Evolutionary conservation across 2,888 invertebrate species (phyloP), one percentile per base, ranked within the genome.

Genomic region (Andricus quercusramuli): DNA sequence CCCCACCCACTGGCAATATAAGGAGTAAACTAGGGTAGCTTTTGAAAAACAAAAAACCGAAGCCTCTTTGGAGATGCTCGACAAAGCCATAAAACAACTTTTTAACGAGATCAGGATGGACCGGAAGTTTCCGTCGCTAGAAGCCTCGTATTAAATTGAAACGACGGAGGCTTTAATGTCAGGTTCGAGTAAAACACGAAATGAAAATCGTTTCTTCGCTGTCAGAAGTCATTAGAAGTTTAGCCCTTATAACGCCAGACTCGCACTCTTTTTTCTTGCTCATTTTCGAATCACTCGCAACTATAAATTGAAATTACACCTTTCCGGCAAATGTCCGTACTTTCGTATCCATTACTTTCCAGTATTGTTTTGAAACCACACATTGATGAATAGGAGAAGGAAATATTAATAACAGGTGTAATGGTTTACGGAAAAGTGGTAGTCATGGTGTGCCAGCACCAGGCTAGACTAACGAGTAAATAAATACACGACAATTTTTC

Each of bases 111-210:
- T 81, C 81, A 80, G 67, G 78, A 78, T 74, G 78, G 82, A 84
- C 82, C 82, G 82, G 81, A 82, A 84, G 81, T 82, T 81, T 67
- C 80, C 51, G 78, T 82, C 80, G 80, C 62, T 78, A 78, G 78
- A 51, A 81, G 76, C 74, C 81, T 81, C 78, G 80, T 81, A 84
- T 84, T 84, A 84, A 84, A 82, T 82, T 82, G 76, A 78, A 78
- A 78, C 32, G 32, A 74, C 56, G 56, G 15, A 74, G 74, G 56
- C 37, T 74, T 56, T 56, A 74, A 74, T 74, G 22, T 56, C 56
- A 84, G 82, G 81, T 79, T 78, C 80, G 80, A 81, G 62, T 67
- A 44, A 51, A 66, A 47, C 67, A 70, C 62, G 22, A 44, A 67
- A 68, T 64, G 62, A 82, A 76, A 70, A 70, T 70, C 51, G 32